Evolutionary conservation across 2,113 vertebrate genomes (phyloP), one percentile per base, ranked within the genome.

Genomic region (Callionymus lyra): DNA sequence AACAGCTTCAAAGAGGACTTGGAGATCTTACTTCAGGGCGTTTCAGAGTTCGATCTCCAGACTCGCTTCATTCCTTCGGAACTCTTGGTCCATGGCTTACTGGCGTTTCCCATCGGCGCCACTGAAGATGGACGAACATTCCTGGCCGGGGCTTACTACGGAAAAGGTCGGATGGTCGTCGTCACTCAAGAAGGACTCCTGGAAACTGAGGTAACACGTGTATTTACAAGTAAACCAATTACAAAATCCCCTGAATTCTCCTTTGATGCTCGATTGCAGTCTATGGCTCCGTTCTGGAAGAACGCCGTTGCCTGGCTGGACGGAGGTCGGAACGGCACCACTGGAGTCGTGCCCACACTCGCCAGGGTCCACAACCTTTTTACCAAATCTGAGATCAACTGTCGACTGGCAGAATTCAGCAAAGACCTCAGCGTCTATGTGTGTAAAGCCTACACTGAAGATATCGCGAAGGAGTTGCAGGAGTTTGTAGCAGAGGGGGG

Each of bases 401-500:
- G 55, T 14, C 15, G 63, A 12, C 37, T 21, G 34, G 47, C 57
- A 1, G 13, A 5, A 10, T 67, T 72, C 66, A 43, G 6, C 11
- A 15, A 59, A 6, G 59, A 53, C 41, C 49, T 69, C 16, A 65
- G 56, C 2, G 70, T 79, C 1, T 63, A 53, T 40, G 66, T 68
- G 13, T 59, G 65, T 5, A 45, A 6, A 0, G 57, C 71, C 0
- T 79, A 82, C 34, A 54, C 45, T 1, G 40, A 43, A 12, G 13
- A 47, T 6, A 41, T 80, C 2, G 50, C 52, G 0, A 12, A 61
- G 17, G 47, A 78, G 19, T 78, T 89, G 9, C 79, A 70, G 19
- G 47, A 86, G 6, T 87, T 88, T 63, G 89, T 90, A 18, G 85
- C 85, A 1, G 89, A 89, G 61, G 87, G 89, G 1, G 84, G 87